Base-by-base conservation (phyloP, 2,797 vertebrate species). In the Acanthis flammea region DNA sequence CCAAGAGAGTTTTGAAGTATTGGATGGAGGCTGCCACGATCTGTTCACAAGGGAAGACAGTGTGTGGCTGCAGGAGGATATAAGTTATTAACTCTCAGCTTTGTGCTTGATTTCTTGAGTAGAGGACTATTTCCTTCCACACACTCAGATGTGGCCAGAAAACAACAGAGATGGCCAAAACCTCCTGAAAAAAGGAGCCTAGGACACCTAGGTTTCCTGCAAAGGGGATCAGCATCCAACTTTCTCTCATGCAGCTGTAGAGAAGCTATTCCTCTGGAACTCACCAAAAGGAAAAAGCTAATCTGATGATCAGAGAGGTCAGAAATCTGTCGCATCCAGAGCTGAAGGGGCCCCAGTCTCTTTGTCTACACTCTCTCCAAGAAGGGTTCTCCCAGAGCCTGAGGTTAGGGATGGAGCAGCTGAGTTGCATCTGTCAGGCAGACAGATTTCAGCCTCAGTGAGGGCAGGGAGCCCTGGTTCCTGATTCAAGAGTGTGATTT, bases 51-150 rank as follows among this genome's bases (percentile, higher is more conserved):
- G 47, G 28, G 66, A 96, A 76, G 88, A 87, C 68, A 76, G 62
- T 12, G 4, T 84, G 74, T 63, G 90, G 62, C 71, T 90, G 44
- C 54, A 89, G 66, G n/a, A 96, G 72, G 86, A 93, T 73, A 41
- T 83, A 77, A 92, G n/a, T 45, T 82, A 50, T 79, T 92, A 75
- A 91, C 47, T 71, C 62, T 28, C 74, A 94, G 55, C 78, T 91
- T 90, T 90, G 62, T 78, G 80, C 68, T 83, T 88, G 39, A 62
- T 81, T 94, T 76, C 75, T 83, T 6, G 12, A 90, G 54, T 25
- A 88, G 79, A 80, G 23, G 79, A 86, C 39, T 42, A 4, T 85
- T 93, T 96, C 35, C 85, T 94, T 88, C 60, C 77, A 75, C 1
- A 14, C 83, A 37, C 22, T 93, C 35, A 89, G 57, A 81, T 48